Conservation (phyloP, 2,113 vertebrate species). For the Motacilla tschutschensis region DNA sequence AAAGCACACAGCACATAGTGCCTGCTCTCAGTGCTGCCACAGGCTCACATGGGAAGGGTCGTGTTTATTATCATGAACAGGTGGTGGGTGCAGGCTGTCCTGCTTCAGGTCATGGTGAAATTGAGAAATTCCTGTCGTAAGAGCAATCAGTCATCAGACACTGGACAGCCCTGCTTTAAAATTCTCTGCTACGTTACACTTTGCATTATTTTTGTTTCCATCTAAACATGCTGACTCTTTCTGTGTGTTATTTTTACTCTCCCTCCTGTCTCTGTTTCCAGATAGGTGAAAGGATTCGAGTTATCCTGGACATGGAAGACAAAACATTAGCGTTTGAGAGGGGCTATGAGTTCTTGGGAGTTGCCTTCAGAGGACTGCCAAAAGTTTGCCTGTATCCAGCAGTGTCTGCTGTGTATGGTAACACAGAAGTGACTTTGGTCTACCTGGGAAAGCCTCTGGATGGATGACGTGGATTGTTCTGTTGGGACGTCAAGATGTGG, state of each 20-base stretch:
- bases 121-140: accelerated
- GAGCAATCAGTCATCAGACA: background rate
- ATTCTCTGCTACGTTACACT: accelerated
- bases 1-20: accelerated
- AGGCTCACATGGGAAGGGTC: accelerated
- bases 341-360: constrained; percentile 95
- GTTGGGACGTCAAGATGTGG: constrained; percentile 34
- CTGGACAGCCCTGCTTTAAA: background rate
- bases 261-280: constrained; percentile 66
- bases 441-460: constrained; percentile 97
- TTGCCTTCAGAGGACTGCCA: constrained; percentile 95
- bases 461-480: constrained; percentile 75
- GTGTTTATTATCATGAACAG: accelerated
- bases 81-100: background rate
- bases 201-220: background rate
- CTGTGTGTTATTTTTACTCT: background rate
- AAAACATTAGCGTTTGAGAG: constrained; percentile 97
- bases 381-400: constrained; percentile 96
- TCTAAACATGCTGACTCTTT: background rate
- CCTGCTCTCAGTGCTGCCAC: background rate
- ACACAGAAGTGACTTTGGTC: constrained; percentile 99
- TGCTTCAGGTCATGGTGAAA: background rate
- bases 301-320: constrained; percentile 98
- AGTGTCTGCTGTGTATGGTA: constrained; percentile 96
- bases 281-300: constrained; percentile 98